These are phyloP conservation scores for Acrobasis consociella DNA, from an alignment of 2,888 invertebrate species.

Conservation along the genomic window DNA sequence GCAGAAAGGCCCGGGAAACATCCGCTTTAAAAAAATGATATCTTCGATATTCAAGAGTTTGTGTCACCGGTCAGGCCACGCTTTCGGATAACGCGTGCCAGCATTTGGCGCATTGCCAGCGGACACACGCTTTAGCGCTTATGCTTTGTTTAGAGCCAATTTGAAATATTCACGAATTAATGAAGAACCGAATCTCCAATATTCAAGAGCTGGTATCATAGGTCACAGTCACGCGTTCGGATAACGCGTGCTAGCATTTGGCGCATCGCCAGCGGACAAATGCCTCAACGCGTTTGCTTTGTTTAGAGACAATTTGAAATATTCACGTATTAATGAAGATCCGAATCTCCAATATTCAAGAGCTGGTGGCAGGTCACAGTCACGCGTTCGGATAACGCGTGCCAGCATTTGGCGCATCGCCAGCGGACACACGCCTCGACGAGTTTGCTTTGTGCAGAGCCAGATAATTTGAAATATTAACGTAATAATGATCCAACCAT, in stretches of 20 bases:
- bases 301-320: slow-evolving; percentile 3
- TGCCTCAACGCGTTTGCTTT: slow-evolving; percentile 13
- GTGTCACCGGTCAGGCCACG: background rate
- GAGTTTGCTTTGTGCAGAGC: slow-evolving; percentile 3
- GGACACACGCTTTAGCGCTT: slow-evolving; percentile 4
- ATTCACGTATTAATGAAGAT: background rate
- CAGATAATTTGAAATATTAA: too few species aligned
- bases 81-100: background rate
- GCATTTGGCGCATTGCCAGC: slow-evolving; percentile 4
- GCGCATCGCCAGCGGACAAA: slow-evolving; percentile 4
- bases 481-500: too few species aligned
- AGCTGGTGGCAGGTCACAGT: background rate
- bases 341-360: background rate
- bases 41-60: background rate
- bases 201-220: background rate
- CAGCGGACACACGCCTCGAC: slow-evolving; percentile 13
- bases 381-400: slow-evolving; percentile 1
- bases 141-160: slow-evolving; percentile 11
- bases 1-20: too few species aligned
- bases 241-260: slow-evolving; percentile 3
- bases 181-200: background rate
- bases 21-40: too few species aligned
- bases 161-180: background rate
- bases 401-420: slow-evolving; percentile 8
- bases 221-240: background rate